Evolutionary conservation across 2,113 vertebrate genomes (phyloP), one percentile per base, ranked within the genome.

Genomic region (Eleginops maclovinus): DNA sequence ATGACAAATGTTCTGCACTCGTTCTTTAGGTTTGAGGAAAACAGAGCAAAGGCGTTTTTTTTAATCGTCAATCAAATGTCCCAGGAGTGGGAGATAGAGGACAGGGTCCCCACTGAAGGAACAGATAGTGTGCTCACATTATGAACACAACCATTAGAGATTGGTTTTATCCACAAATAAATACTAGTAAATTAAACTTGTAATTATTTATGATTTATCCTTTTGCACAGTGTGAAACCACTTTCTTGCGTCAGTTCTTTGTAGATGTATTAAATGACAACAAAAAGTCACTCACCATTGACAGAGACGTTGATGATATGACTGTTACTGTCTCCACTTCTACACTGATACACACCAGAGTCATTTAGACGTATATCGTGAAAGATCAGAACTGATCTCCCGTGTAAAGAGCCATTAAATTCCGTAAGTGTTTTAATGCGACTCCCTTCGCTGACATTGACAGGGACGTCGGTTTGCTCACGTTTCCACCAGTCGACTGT

Each of bases 291-390:
- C 87, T 91, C 72, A 94, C 94, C 88, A 3, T 47, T 0, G 19
- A 94, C 84, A 12, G 4, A 65, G 15, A 95, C 64, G 0, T 17
- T 75, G 62, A 95, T 91, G 4, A 0, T 0, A 28, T 94, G 91
- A 41, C 94, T 1, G 1, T 76, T 0, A 28, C 0, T 1, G 1
- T 0, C 0, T 49, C 2, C 14, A 53, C 0, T 0, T 8, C 0
- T 0, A 87, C 94, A 95, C 7, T 3, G 70, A 85, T 95, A 95
- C 1, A 1, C 0, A 21, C 94, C 93, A 2, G 77, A 28, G 55
- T 95, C 82, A 0, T 0, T 58, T 36, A 0, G 40, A n/a, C 49
- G 40, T 9, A 92, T 14, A 0, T 58, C 77, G 1, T 40, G 2
- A 19, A 94, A 91, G 1, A 43, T 3, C 66, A 95, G 67, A 63